A percentile compares a stretch with the other conserved stretches of the same genome.
phyloP scores from a whole-genome alignment of 2,113 vertebrate genomes.

The Naja naja region DNA sequence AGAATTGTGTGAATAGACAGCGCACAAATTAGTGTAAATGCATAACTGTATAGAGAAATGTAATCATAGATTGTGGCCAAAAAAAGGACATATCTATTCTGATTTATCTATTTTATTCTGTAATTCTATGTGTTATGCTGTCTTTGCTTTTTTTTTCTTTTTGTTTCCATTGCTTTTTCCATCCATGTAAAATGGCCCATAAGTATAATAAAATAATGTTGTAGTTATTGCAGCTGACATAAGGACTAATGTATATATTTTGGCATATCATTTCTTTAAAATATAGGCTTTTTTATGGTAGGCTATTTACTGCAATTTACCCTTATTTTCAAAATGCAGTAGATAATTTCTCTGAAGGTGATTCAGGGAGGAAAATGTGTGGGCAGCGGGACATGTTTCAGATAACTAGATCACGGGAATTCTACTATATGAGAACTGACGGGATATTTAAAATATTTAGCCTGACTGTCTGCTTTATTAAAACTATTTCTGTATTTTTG shows the following conservation, averaged over 20 bases:
- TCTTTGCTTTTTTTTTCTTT: background rate
- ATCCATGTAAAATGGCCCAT: background rate
- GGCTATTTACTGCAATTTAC: background rate
- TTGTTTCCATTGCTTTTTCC: background rate
- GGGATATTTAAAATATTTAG: constrained; percentile 5
- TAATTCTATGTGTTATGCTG: background rate
- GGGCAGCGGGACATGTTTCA: background rate
- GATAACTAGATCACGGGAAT: constrained; percentile 16
- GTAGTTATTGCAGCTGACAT: background rate
- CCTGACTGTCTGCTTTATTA: constrained; percentile 11
- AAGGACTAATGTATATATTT: background rate
- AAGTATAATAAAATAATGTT: background rate
- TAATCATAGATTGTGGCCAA: background rate
- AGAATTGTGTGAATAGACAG: background rate
- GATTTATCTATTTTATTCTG: background rate
- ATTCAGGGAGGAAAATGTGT: background rate
- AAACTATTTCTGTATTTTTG: constrained; percentile 18
- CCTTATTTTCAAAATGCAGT: background rate
- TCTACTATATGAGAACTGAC: constrained; percentile 2
- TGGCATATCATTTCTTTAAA: background rate
- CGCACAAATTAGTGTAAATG: background rate
- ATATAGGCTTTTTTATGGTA: background rate
- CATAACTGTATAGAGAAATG: background rate
- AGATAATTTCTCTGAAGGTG: background rate
- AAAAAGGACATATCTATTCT: background rate